Evolutionary conservation across 1,140 invertebrate genomes (phyloP).

Genomic region (Drosophila lacteicornis): DNA sequence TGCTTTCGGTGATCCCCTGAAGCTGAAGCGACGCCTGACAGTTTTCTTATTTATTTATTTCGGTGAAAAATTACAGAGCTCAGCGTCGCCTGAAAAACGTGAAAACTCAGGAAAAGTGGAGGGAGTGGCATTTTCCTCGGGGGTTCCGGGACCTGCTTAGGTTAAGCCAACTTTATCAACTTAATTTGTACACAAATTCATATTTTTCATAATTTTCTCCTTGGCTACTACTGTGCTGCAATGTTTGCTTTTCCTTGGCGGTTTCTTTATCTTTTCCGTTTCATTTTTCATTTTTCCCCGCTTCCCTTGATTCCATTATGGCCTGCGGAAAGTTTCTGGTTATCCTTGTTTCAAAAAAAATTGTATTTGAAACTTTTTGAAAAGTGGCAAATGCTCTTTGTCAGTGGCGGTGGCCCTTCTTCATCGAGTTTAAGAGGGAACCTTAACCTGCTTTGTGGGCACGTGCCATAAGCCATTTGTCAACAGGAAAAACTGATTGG

Average conservation of each 20-base stretch:
- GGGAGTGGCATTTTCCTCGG: neutral
- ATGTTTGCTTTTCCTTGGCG: slow-evolving; percentile 11
- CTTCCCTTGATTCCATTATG: slow-evolving; percentile 31
- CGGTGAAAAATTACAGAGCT: too few species aligned
- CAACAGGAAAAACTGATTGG: slow-evolving; percentile 72
- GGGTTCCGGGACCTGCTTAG: slow-evolving; percentile 16
- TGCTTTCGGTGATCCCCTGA: too few species aligned
- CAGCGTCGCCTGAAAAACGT: too few species aligned
- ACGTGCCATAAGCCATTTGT: slow-evolving; percentile 79
- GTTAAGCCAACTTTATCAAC: slow-evolving; percentile 39
- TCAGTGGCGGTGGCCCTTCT: neutral
- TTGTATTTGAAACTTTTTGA: slow-evolving; percentile 75
- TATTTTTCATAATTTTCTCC: slow-evolving; percentile 51
- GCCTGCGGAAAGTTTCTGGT: slow-evolving; percentile 50
- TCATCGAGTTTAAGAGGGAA: too few species aligned
- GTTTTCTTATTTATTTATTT: too few species aligned
- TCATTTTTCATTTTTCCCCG: neutral
- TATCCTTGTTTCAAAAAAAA: slow-evolving; percentile 49
- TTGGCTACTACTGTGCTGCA: neutral
- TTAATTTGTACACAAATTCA: slow-evolving; percentile 62
- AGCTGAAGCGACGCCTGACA: too few species aligned
- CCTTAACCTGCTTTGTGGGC: slow-evolving; percentile 34
- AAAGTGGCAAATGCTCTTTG: slow-evolving; percentile 72
- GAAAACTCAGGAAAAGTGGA: slow-evolving; percentile 9
- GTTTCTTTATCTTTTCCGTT: slow-evolving; percentile 45